A percentile compares a stretch with the other conserved stretches of the same genome.
phyloP scores from a whole-genome alignment of 2,888 invertebrate species.

The Xanthorhoe spadicearia region DNA sequence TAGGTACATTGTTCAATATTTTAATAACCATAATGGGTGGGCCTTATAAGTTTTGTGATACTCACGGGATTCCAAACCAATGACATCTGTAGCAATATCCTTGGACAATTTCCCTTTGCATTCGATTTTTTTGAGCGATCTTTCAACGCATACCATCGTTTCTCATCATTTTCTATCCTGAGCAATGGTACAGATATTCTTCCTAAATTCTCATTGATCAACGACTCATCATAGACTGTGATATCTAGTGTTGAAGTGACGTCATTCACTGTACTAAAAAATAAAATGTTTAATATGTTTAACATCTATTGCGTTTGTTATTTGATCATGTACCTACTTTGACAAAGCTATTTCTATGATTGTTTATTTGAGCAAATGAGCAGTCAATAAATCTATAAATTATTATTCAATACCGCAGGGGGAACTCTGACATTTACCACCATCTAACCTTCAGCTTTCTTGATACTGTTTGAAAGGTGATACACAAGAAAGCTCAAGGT shows the following conservation, averaged over 20 bases:
- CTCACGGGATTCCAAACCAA: conserved; percentile 78
- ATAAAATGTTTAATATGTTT: conserved; percentile 29
- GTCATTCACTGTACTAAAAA: conserved; percentile 68
- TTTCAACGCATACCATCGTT: conserved; percentile 75
- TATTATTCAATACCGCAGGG: too few relatives aligned
- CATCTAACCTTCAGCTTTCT: conserved; percentile 23
- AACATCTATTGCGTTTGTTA: background rate
- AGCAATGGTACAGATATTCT: conserved; percentile 74
- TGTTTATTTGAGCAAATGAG: background rate
- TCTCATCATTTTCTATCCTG: conserved; percentile 72
- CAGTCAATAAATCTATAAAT: too few relatives aligned
- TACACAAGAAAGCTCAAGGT: conserved; percentile 20
- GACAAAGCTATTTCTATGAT: background rate
- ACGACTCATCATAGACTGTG: conserved; percentile 71
- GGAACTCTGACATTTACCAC: background rate
- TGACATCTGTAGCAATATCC: conserved; percentile 75
- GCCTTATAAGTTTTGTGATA: conserved; percentile 21
- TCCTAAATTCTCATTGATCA: conserved; percentile 71
- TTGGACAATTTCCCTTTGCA: conserved; percentile 71
- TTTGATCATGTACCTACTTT: background rate
- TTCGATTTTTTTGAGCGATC: conserved; percentile 65
- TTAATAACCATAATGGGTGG: too few relatives aligned
- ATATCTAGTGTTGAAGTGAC: conserved; percentile 75
- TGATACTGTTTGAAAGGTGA: conserved; percentile 12
- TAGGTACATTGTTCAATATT: too few relatives aligned